Base-by-base conservation (phyloP, 2,888 invertebrate genomes). In the Acleris literana region DNA sequence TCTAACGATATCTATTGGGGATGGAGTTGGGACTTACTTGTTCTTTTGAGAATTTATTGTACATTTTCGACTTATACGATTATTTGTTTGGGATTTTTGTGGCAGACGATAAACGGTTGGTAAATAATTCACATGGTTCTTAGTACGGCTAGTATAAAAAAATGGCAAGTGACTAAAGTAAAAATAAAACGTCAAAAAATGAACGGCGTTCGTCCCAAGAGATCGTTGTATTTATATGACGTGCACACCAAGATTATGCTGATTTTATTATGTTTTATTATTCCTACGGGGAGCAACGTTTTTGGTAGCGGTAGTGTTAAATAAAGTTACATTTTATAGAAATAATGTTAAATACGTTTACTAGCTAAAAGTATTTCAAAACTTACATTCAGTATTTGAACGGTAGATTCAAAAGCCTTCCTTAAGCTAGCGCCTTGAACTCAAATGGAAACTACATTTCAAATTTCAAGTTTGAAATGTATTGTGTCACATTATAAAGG, bases 1-100 rank as follows among this genome's bases (percentile, higher is more conserved):
- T 61, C 66, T 63, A 58, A 18, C 48, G 57, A 48, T 67, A 67
- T 67, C 63, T 67, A 67, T 67, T 58, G 57, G 53, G 56, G 56
- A 57, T 25, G 33, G 49, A 61, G 60, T 52, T 60, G 55, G 33
- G 55, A 65, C 55, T 65, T 60, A 65, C 60, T 65, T 56, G 55
- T 65, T 60, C 65, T 51, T 56, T 60, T 44, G 59, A 55, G 51
- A 51, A 65, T 61, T 51, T 60, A 65, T 61, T 29, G 60, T 43
- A 60, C 44, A 55, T 17, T 51, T 61, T 56, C 51, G 51, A 51
- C 51, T 29, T 18, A 49, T 29, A 20, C 43, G 54, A 54, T 57
- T 20, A 54, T 43, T 53, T 49, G 49, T 39, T 51, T 22, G 51
- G 43, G 43, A 39, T 13, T 39, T 39, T 39, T 39, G 13, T 13